These are phyloP conservation scores for Psephotus haematonotus DNA, from an alignment of 2,113 vertebrate species.

Conservation along the genomic window DNA sequence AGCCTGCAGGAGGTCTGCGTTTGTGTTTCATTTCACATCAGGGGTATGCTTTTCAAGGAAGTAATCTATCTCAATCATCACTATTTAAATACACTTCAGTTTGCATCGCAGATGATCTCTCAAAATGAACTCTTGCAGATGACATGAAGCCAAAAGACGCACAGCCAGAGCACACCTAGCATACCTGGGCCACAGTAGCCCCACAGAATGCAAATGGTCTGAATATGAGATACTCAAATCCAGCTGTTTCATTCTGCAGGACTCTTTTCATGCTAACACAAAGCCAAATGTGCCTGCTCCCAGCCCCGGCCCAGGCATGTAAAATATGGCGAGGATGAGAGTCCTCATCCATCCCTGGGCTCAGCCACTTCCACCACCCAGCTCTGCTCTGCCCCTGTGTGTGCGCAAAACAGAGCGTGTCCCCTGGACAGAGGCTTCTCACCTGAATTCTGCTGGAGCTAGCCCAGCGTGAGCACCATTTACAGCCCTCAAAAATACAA, in stretches of 20 bases:
- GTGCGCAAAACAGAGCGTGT: background rate
- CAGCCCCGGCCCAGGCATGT: background rate
- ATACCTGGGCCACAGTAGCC: background rate
- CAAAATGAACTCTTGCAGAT: background rate
- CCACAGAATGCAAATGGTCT: background rate
- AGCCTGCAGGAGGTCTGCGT: background rate
- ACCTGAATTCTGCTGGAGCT: background rate
- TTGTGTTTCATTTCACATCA: background rate
- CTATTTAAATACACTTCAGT: background rate
- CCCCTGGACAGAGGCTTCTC: background rate
- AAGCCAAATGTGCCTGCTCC: background rate
- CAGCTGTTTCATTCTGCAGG: background rate
- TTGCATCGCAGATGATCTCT: background rate
- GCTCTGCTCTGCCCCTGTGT: background rate
- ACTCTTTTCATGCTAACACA: background rate
- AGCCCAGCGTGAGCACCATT: background rate
- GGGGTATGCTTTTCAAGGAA: background rate
- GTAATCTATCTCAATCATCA: background rate
- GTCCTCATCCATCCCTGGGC: background rate
- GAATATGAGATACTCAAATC: background rate
- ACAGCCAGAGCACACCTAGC: background rate
- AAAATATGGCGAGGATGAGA: accelerated
- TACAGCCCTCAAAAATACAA: background rate
- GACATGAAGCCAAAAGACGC: background rate
- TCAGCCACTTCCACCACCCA: background rate